Evolutionary conservation across 2,797 vertebrate species (phyloP).

Genomic region (Tragopan temminckii): DNA sequence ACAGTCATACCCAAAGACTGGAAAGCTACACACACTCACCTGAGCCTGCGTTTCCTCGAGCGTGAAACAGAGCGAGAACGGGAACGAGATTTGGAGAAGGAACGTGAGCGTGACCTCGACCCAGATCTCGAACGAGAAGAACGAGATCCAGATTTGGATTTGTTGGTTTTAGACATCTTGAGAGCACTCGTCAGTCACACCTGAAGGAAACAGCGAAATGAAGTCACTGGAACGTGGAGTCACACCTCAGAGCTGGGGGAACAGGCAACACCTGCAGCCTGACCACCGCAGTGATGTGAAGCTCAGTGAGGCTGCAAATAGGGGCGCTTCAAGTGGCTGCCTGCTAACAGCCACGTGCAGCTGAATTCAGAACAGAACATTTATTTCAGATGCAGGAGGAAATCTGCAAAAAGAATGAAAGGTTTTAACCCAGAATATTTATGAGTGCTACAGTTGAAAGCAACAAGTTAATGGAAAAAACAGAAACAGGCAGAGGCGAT

Average conservation of each 20-base stretch:
- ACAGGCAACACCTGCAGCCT: background rate
- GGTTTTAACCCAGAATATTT: background rate
- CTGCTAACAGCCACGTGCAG: background rate
- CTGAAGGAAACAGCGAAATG: constrained; percentile 8
- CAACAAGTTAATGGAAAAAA: background rate
- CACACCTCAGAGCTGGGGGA: background rate
- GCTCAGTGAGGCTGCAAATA: background rate
- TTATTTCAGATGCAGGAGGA: background rate
- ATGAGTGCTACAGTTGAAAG: background rate
- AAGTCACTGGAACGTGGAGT: background rate
- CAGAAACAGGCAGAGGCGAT: background rate
- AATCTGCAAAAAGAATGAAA: background rate
- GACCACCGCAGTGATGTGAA: background rate
- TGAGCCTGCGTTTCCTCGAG: constrained; percentile 92
- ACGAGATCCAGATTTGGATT: constrained; percentile 92
- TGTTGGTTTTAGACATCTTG: constrained; percentile 94
- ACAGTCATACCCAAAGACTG: background rate
- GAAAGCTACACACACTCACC: constrained; percentile 80
- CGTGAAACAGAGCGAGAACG: constrained; percentile 92
- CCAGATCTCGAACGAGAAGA: constrained; percentile 91
- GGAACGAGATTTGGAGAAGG: constrained; percentile 92
- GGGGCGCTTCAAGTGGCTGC: background rate
- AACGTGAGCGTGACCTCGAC: constrained; percentile 89
- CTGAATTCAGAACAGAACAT: background rate
- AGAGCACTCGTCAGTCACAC: constrained; percentile 66